Percentiles rank a stretch among this genome's conserved stretches.
Conservation (phyloP, 1,140 invertebrate species). For the Eueides isabella region DNA sequence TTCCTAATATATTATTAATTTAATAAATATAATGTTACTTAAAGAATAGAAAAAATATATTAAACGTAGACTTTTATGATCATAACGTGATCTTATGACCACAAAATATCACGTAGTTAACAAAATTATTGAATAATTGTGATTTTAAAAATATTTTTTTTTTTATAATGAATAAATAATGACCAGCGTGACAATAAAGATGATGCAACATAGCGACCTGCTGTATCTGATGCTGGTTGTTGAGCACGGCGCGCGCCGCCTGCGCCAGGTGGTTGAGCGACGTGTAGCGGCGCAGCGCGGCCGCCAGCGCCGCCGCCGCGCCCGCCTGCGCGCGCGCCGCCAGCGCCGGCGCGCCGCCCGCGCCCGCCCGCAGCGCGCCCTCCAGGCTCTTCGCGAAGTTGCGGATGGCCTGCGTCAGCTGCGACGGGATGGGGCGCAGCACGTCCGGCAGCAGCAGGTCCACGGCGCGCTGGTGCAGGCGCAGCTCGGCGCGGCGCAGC, state of each 20-base stretch:
- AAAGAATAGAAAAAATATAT: too few species aligned
- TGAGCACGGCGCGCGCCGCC: constrained; percentile 96
- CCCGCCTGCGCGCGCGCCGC: constrained; percentile 92
- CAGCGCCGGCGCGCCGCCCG: constrained; percentile 92
- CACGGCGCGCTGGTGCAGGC: constrained; percentile 97
- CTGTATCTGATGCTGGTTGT: constrained; percentile 96
- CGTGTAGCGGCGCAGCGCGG: constrained; percentile 97
- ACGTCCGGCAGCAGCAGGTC: constrained; percentile 98
- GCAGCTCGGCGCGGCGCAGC: constrained; percentile 91
- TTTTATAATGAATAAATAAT: too few species aligned
- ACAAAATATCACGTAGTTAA: too few species aligned
- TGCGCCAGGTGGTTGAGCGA: constrained; percentile 98
- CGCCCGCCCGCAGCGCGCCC: constrained; percentile 88
- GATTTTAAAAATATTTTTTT: too few species aligned
- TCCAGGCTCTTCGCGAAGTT: constrained; percentile 76
- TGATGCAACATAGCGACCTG: constrained; percentile 51
- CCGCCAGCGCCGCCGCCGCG: constrained; percentile 96
- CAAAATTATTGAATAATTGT: too few species aligned
- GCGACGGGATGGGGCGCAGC: constrained; percentile 95
- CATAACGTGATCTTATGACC: too few species aligned
- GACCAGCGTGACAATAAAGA: too few species aligned
- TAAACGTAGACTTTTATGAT: too few species aligned
- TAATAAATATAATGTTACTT: too few species aligned
- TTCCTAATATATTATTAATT: too few species aligned
- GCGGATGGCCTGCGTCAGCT: constrained; percentile 88